Base-by-base conservation (phyloP, 1,140 invertebrate species). In the Pogonognathellus flavescens region DNA sequence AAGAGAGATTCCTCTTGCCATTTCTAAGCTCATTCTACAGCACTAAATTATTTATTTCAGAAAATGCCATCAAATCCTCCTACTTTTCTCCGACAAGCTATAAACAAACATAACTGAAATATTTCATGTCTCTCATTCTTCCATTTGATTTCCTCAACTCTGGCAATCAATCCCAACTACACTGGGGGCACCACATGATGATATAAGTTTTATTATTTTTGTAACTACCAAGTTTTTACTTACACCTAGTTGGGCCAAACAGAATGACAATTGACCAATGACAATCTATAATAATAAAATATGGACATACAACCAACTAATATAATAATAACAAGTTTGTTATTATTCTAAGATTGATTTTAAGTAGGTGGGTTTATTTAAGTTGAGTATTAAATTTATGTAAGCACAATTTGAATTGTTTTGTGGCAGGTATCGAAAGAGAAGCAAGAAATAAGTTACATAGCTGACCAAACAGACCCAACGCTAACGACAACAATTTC, bases 401-500 rank as follows among this genome's bases (percentile, higher is more conserved):
- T n/a, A n/a, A n/a, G n/a, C n/a, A n/a, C n/a, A n/a, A n/a, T n/a
- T n/a, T n/a, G n/a, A n/a, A n/a, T n/a, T 81, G 22, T 52, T 80
- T 25, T 41, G 18, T 3, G 18, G 16, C 6, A 84, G 83, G 83
- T 84, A 22, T 31, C 83, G n/a, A 66, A 18, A 10, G 83, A 84
- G 31, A 11, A n/a, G 8, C 31, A 60, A 18, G n/a, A 55, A 49
- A 55, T 60, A 20, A 18, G 16, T 18, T n/a, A 57, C 14, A n/a
- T 85, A 16, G 49, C 20, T 20, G 82, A 83, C 49, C 55, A 66
- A 50, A 55, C 18, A 18, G 70, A 83, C 20, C 57, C 57, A 16
- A 66, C 60, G 11, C 81, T 87, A 20, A 84, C 57, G 14, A 62
- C 84, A 14, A 83, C 86, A 14, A 60, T 82, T 55, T 81, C 72